These are phyloP conservation scores for Ectropis grisescens DNA, from an alignment of 1,140 invertebrate genomes.

Conservation along the genomic window DNA sequence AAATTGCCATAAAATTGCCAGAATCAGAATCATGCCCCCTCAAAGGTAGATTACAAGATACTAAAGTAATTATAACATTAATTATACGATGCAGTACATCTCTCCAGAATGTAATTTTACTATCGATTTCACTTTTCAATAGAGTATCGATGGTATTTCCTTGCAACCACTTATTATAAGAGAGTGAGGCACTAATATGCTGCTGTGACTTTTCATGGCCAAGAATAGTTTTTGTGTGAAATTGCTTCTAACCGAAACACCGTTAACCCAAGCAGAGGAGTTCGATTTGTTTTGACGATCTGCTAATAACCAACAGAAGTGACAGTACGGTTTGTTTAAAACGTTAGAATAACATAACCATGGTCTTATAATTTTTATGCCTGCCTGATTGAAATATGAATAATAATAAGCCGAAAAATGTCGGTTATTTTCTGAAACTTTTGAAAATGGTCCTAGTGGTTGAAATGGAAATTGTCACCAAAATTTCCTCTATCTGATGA, in stretches of 20 bases:
- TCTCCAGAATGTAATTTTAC: slow-evolving; percentile 20
- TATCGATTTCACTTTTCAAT: slow-evolving; percentile 18
- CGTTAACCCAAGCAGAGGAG: slow-evolving; percentile 29
- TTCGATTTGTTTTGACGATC: slow-evolving; percentile 32
- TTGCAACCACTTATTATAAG: slow-evolving; percentile 29
- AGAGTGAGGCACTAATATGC: slow-evolving; percentile 21
- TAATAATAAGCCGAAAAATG: slow-evolving; percentile 23
- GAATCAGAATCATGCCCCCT: slow-evolving; percentile 17
- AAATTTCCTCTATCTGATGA: slow-evolving; percentile 23
- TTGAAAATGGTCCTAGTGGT: slow-evolving; percentile 16
- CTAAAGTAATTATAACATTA: no score
- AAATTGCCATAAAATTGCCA: slow-evolving; percentile 15
- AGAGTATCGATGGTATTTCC: slow-evolving; percentile 26
- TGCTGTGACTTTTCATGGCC: slow-evolving; percentile 36
- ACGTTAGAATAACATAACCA: slow-evolving; percentile 30
- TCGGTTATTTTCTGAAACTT: slow-evolving; percentile 21
- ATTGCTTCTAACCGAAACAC: slow-evolving; percentile 31
- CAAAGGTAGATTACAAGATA: slow-evolving; percentile 17
- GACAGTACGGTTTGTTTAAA: slow-evolving; percentile 28
- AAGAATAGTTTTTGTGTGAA: slow-evolving; percentile 24
- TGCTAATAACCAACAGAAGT: slow-evolving; percentile 35
- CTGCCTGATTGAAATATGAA: slow-evolving; percentile 26
- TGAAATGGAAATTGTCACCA: slow-evolving; percentile 23
- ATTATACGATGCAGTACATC: slow-evolving; percentile 17
- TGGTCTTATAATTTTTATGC: slow-evolving; percentile 25